Evolutionary conservation across 2,113 vertebrate genomes (phyloP).

Genomic region (Pelusios castaneus): DNA sequence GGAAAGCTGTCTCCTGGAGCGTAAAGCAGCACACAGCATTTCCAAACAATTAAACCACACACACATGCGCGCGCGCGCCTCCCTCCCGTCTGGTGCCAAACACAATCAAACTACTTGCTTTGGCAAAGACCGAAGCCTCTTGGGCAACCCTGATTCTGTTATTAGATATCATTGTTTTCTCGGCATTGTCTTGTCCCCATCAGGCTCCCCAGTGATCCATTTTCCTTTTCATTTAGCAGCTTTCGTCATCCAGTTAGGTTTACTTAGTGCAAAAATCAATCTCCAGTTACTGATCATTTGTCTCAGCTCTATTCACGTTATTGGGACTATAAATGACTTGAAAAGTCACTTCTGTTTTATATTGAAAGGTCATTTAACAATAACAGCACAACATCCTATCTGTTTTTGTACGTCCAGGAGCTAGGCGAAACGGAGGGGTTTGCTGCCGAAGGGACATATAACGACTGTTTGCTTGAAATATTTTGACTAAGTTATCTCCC

Average conservation of each 20-base stretch:
- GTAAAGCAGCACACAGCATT: not conserved
- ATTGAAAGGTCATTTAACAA: constrained; percentile 64
- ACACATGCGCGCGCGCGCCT: not conserved
- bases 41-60: not conserved
- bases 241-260: constrained; percentile 53
- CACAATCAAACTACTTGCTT: constrained; percentile 39
- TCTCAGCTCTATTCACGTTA: constrained; percentile 55
- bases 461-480: not conserved
- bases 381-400: constrained; percentile 39
- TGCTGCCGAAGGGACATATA: not conserved
- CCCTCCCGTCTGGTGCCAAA: not conserved
- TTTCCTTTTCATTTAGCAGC: constrained; percentile 64
- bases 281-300: constrained; percentile 63
- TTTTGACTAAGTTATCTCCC: not conserved
- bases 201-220: constrained; percentile 67
- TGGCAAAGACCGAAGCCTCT: constrained; percentile 33
- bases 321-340: constrained; percentile 53
- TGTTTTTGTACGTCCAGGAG: constrained; percentile 34
- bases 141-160: constrained; percentile 56
- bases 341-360: constrained; percentile 59
- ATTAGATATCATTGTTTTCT: constrained; percentile 67
- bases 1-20: not conserved
- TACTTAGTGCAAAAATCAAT: constrained; percentile 60
- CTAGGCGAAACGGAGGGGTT: not conserved
- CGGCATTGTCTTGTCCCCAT: constrained; percentile 68